Percentiles rank a stretch among this genome's conserved stretches.
phyloP scores from a whole-genome alignment of 37 sponge, comb jelly and placozoan genomes.

The Haliclona indistincta region DNA sequence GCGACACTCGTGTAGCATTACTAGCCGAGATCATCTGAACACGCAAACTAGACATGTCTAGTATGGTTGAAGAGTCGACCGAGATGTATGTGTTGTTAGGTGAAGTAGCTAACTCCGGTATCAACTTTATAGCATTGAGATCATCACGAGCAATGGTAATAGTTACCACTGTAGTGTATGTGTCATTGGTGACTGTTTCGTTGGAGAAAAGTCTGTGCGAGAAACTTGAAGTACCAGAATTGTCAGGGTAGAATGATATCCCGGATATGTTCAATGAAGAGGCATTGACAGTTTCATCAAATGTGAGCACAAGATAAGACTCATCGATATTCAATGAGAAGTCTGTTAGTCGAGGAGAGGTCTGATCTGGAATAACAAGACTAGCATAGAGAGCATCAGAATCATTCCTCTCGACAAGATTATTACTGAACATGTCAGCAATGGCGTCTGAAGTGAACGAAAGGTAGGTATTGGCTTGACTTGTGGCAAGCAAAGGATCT shows the following conservation, averaged over 20 bases:
- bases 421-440: conserved; percentile 79
- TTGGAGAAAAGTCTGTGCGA: conserved; percentile 47
- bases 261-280: conserved; percentile 78
- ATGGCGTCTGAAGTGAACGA: conserved; percentile 55
- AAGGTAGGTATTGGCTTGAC: conserved; percentile 52
- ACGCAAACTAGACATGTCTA: conserved; percentile 68
- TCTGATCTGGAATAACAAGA: conserved; percentile 47
- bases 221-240: not conserved
- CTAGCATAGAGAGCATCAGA: conserved; percentile 21
- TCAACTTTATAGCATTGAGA: conserved; percentile 75
- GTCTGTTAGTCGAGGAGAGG: conserved; percentile 42
- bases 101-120: conserved; percentile 64
- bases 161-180: conserved; percentile 47
- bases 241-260: conserved; percentile 38
- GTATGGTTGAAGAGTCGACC: conserved; percentile 48
- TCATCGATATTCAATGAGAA: conserved; percentile 58
- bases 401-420: conserved; percentile 23
- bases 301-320: conserved; percentile 48
- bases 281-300: conserved; percentile 88
- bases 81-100: conserved; percentile 65
- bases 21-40: conserved; percentile 33
- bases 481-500: conserved; percentile 49
- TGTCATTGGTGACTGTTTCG: conserved; percentile 36
- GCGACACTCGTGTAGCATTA: conserved; percentile 29
- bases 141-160: conserved; percentile 66